These are phyloP conservation scores for Gryon sp. DNA, from an alignment of 1,140 invertebrate genomes.

Conservation along the genomic window DNA sequence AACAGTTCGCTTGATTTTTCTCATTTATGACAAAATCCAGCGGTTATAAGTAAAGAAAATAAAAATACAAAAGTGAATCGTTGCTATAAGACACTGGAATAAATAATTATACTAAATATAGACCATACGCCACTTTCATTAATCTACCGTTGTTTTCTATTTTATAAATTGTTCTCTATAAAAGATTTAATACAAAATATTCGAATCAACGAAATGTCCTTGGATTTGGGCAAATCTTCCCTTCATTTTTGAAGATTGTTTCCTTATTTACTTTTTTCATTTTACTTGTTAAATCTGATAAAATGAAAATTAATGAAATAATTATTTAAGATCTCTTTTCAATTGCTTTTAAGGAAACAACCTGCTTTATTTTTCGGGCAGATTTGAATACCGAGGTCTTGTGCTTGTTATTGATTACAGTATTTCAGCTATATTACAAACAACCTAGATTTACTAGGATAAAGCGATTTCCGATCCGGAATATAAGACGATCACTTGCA, in stretches of 20 bases:
- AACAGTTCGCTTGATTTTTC: constrained; percentile 14
- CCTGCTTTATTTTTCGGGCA: neutral
- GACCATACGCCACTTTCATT: constrained; percentile 38
- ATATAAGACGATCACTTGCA: constrained; percentile 67
- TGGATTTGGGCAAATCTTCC: constrained; percentile 11
- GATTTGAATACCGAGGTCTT: constrained; percentile 39
- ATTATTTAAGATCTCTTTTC: neutral
- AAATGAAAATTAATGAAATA: neutral
- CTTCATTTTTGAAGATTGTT: neutral
- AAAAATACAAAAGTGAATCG: neutral
- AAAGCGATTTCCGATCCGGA: constrained; percentile 28
- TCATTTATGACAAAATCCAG: constrained; percentile 7
- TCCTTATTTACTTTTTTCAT: neutral
- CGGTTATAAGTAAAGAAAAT: constrained; percentile 14
- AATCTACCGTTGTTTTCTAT: constrained; percentile 29
- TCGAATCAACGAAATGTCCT: constrained; percentile 50
- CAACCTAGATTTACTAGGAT: constrained; percentile 43
- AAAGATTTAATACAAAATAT: constrained; percentile 60
- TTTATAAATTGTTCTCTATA: constrained; percentile 51
- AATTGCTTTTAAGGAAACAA: neutral
- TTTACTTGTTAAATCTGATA: neutral
- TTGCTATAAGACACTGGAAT: constrained; percentile 3
- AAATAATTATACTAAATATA: constrained; percentile 27
- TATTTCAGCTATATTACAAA: constrained; percentile 58
- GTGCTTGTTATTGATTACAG: constrained; percentile 51